phyloP scores from a whole-genome alignment of 2,888 invertebrate species.

The Tetranychus piercei region DNA sequence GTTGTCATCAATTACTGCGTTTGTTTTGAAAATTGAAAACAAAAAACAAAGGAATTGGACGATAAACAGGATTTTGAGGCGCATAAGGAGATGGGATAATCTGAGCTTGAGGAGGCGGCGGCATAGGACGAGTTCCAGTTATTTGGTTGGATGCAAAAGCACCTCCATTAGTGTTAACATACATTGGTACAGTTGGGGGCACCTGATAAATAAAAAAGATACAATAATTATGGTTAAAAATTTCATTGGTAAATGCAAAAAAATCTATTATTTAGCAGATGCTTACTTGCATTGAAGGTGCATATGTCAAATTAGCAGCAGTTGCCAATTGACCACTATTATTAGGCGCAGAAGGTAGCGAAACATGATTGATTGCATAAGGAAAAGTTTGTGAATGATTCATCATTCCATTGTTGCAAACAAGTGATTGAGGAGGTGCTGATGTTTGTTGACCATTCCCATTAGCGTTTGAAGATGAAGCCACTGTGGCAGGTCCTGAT shows the following conservation, averaged over 20 bases:
- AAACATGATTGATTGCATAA: not conserved
- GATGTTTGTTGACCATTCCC: not conserved
- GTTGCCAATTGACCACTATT: not conserved
- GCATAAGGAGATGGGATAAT: not conserved
- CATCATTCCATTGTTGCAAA: not conserved
- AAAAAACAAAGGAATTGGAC: constrained; percentile 7
- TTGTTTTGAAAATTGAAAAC: constrained; percentile 1
- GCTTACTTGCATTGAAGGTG: not conserved
- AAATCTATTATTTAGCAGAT: not conserved
- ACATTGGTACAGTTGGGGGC: not conserved
- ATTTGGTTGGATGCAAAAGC: not conserved
- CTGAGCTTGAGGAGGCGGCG: not conserved
- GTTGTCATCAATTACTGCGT: not conserved
- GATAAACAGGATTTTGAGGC: not conserved
- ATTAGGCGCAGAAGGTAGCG: not conserved
- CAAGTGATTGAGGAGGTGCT: not conserved
- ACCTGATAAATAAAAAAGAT: not conserved
- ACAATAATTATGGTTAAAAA: not conserved
- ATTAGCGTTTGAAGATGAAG: not conserved
- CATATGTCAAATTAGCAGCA: not conserved
- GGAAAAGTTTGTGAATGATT: not conserved
- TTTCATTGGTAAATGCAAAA: too few species aligned
- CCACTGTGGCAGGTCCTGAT: too few species aligned
- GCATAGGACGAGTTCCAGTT: not conserved
- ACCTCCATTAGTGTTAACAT: constrained; percentile 2